phyloP scores from a whole-genome alignment of 2,113 vertebrate species.

The Uria aalge region DNA sequence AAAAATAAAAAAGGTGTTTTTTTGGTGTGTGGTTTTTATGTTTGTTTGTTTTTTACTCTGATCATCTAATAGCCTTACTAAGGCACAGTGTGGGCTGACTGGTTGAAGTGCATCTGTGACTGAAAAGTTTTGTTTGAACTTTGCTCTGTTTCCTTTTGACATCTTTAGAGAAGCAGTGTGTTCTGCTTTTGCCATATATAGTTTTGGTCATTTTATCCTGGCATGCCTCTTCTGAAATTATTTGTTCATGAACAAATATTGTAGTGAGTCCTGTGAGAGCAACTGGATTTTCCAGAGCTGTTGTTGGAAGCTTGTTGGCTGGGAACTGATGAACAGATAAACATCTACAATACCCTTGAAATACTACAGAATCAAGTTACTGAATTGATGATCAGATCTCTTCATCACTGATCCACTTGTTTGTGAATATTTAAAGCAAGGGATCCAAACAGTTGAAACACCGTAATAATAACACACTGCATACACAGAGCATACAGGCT shows the following conservation, averaged over 20 bases:
- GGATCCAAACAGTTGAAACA: background rate
- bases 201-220: background rate
- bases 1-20: background rate
- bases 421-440: background rate
- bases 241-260: background rate
- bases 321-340: background rate
- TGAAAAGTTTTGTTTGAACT: background rate
- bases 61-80: background rate
- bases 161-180: background rate
- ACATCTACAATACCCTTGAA: background rate
- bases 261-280: background rate
- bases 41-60: background rate
- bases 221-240: background rate
- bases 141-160: background rate
- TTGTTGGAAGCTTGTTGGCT: background rate
- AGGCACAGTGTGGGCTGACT: background rate
- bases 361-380: background rate
- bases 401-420: background rate
- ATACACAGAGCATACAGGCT: background rate
- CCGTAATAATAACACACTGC: background rate
- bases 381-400: background rate
- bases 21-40: background rate
- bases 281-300: background rate
- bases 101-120: background rate
- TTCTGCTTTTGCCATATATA: background rate